Evolutionary conservation across 2,113 vertebrate species (phyloP), one percentile per base, ranked within the genome.

Genomic region (Pachyramphus minor): DNA sequence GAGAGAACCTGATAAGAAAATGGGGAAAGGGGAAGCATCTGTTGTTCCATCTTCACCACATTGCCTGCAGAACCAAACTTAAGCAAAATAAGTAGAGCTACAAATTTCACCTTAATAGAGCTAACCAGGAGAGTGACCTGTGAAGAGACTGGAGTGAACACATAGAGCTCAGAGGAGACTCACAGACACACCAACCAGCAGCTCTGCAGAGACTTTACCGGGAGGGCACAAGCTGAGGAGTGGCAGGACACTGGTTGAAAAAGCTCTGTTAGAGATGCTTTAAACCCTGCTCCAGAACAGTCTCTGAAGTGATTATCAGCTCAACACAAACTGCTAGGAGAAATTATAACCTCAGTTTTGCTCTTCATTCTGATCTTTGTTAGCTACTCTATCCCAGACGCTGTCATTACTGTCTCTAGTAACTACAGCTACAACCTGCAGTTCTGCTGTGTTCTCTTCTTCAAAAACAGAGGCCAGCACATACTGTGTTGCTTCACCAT

Each of bases 401-500:
- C 14, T n/a, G 4, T 52, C 50, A 31, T 44, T 69, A 37, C n/a
- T 37, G 45, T 24, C 25, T 59, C 35, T 37, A n/a, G 19, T 21
- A 6, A n/a, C 27, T 28, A 15, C 28, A 55, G 33, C 27, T 28
- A 27, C 22, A 56, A n/a, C 37, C 49, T 83, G 19, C 24, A 33
- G 31, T 42, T 90, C 55, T 8, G 3, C n/a, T 21, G 8, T 3
- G 1, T 24, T 73, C 3, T 20, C 16, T 78, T 25, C 24, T 62
- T 66, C 15, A 28, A 55, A 82, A 50, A 47, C 2, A 5, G 27
- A 77, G 47, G 16, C 28, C 24, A n/a, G 17, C 15, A 23, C 19
- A 7, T 41, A 49, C 10, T 15, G 3, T 0, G 0, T 1, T 72
- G 21, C 14, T 33, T 79, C 33, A 42, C 19, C 15, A 3, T 33